Evolutionary conservation across 2,113 vertebrate species (phyloP).

Genomic region (Nerophis lumbriciformis): DNA sequence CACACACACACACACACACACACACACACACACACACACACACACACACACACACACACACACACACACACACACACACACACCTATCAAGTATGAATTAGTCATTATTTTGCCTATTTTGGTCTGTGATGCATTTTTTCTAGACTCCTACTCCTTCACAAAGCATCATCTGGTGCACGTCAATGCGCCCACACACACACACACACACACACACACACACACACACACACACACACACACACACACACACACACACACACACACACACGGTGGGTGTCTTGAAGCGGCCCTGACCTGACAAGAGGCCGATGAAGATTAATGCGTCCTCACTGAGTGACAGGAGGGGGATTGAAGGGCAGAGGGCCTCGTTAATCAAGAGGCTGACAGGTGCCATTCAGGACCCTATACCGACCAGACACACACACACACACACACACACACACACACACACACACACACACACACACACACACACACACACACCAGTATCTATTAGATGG

Average conservation of each 20-base stretch:
- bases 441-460: background rate
- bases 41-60: background rate
- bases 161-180: constrained; percentile 8
- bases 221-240: constrained; percentile 28
- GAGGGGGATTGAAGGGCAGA: constrained; percentile 87
- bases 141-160: constrained; percentile 26
- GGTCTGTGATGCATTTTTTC: constrained; percentile 7
- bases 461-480: constrained; percentile 54
- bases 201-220: constrained; percentile 19
- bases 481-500: no score
- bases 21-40: constrained; percentile 21
- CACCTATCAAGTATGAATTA: constrained; percentile 30
- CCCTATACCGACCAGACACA: constrained; percentile 61
- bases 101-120: background rate
- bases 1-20: constrained; percentile 41
- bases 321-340: constrained; percentile 97
- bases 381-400: constrained; percentile 99
- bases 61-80: constrained; percentile 15
- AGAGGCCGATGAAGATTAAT: constrained; percentile 97
- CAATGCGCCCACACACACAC: constrained; percentile 22
- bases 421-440: constrained; percentile 8
- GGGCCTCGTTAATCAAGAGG: constrained; percentile 96
- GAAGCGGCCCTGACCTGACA: constrained; percentile 83
- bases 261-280: constrained; percentile 53
- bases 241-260: constrained; percentile 31